Evolutionary conservation across 2,888 invertebrate genomes (phyloP).

Genomic region (Thymelicus lineola): DNA sequence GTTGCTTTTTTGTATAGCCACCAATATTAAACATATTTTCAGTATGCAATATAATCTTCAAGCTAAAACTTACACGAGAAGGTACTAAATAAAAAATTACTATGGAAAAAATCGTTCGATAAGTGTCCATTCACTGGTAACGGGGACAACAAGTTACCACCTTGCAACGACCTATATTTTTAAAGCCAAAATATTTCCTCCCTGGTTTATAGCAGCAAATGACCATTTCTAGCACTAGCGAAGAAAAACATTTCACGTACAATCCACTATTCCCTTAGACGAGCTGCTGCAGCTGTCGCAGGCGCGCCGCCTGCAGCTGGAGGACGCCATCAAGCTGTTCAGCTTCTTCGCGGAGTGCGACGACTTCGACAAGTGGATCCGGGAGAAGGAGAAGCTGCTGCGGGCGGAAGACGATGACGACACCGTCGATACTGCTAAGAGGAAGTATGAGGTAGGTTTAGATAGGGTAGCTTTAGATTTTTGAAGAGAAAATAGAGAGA

Average conservation of each 20-base stretch:
- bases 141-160: too few species aligned
- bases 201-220: too few species aligned
- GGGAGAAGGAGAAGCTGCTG: constrained; percentile 96
- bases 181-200: too few species aligned
- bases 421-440: constrained; percentile 95
- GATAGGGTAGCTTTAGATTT: background rate
- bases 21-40: too few species aligned
- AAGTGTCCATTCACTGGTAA: too few species aligned
- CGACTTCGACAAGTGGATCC: constrained; percentile 99
- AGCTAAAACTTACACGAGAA: too few species aligned
- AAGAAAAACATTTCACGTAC: background rate
- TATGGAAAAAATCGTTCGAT: too few species aligned
- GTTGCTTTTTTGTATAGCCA: too few species aligned
- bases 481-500: too few species aligned
- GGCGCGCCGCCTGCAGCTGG: constrained; percentile 92
- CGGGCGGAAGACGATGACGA: constrained; percentile 93
- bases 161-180: too few species aligned
- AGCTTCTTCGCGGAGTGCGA: constrained; percentile 98
- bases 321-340: constrained; percentile 96
- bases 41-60: too few species aligned
- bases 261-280: constrained; percentile 57
- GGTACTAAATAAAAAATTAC: too few species aligned
- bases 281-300: constrained; percentile 92
- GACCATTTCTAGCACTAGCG: background rate
- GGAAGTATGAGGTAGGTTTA: constrained; percentile 93